Conservation (phyloP, 2,888 invertebrate species). For the Pantelozetes paolii region DNA sequence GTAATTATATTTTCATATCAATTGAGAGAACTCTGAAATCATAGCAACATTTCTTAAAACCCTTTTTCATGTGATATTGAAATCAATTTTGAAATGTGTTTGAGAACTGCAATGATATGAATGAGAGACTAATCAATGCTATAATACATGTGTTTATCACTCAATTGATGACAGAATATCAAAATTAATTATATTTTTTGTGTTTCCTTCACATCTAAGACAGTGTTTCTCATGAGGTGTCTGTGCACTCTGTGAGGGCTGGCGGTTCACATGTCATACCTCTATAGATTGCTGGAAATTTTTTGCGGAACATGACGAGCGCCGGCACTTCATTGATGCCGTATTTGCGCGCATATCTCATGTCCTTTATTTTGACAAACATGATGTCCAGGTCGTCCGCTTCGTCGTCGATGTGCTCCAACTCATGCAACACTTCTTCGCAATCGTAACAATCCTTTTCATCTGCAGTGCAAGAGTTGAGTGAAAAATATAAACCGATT, state of each 20-base stretch:
- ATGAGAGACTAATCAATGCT: too few relatives aligned
- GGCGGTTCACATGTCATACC: slow-evolving; percentile 57
- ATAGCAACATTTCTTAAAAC: too few relatives aligned
- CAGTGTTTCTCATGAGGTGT: too few relatives aligned
- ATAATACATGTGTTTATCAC: too few relatives aligned
- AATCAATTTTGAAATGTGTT: too few relatives aligned
- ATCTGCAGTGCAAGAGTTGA: slow-evolving; percentile 59
- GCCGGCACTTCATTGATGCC: slow-evolving; percentile 85
- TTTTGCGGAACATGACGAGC: slow-evolving; percentile 81
- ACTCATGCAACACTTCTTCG: slow-evolving; percentile 71
- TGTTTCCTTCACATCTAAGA: too few relatives aligned
- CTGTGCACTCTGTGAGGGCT: too few relatives aligned
- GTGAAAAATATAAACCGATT: slow-evolving; percentile 2
- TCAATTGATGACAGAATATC: too few relatives aligned
- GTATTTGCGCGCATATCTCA: slow-evolving; percentile 86
- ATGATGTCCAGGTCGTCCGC: slow-evolving; percentile 89
- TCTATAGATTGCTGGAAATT: slow-evolving; percentile 88
- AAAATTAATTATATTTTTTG: too few relatives aligned
- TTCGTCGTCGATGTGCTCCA: slow-evolving; percentile 91
- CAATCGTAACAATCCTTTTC: slow-evolving; percentile 77
- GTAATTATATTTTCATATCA: slow-evolving; percentile 40
- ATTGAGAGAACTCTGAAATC: too few relatives aligned
- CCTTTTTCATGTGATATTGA: too few relatives aligned
- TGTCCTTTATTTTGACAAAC: slow-evolving; percentile 88
- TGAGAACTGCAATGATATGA: too few relatives aligned